phyloP scores from a whole-genome alignment of 2,113 vertebrate species.

The Vicugna pacos region DNA sequence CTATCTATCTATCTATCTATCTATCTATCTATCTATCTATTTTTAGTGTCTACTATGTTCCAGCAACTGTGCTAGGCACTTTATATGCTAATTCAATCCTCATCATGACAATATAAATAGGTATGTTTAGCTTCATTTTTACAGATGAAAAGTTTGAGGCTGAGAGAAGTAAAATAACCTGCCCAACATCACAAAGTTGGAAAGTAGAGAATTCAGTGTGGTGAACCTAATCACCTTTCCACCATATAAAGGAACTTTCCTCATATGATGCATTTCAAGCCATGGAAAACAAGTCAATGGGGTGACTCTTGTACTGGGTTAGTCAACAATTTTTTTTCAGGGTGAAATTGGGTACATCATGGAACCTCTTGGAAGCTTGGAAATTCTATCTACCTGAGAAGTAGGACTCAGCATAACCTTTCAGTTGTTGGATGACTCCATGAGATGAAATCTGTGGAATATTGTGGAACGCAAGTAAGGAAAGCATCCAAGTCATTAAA shows the following conservation, averaged over 20 bases:
- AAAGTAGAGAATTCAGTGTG: neutral
- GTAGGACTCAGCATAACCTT: neutral
- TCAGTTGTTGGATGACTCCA: neutral
- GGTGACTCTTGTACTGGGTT: neutral
- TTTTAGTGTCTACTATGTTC: neutral
- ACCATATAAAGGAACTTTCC: neutral
- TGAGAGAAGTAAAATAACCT: neutral
- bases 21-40: neutral
- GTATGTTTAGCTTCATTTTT: slow-evolving; percentile 7
- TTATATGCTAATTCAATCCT: slow-evolving; percentile 34
- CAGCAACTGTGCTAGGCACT: neutral
- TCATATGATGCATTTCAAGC: neutral
- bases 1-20: neutral
- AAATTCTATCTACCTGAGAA: slow-evolving; percentile 23
- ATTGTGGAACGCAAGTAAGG: neutral
- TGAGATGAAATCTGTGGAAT: neutral
- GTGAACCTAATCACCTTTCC: neutral
- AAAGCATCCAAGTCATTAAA: slow-evolving; percentile 42
- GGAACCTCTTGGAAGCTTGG: neutral
- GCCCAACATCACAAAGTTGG: neutral
- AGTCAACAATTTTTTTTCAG: slow-evolving; percentile 32
- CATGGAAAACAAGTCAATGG: neutral
- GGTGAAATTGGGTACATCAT: neutral
- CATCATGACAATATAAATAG: neutral
- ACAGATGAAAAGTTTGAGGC: slow-evolving; percentile 26